phyloP scores from a whole-genome alignment of 2,888 invertebrate genomes.

The Lasioglossum leucozonium region DNA sequence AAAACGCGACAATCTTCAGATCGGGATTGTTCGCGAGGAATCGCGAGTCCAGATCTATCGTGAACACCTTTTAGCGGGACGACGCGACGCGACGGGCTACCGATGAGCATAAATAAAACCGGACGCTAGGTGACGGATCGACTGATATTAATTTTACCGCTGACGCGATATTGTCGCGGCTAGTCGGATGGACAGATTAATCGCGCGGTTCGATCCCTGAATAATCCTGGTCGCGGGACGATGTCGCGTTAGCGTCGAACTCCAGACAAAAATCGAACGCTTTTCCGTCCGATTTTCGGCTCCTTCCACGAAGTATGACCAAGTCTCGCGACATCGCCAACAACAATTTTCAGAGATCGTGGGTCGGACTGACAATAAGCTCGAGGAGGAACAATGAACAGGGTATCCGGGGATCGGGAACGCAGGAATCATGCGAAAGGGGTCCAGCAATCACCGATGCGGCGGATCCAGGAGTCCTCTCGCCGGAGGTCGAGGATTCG shows the following conservation, averaged over 20 bases:
- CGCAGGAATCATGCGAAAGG: neutral
- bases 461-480: slow-evolving; percentile 27
- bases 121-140: neutral
- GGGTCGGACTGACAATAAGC: neutral
- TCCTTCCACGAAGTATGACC: neutral
- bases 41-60: slow-evolving; percentile 20
- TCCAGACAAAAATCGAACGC: neutral
- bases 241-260: neutral
- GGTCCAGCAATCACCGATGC: neutral
- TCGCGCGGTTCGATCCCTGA: neutral
- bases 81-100: neutral
- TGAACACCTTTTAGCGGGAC: slow-evolving; percentile 5
- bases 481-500: slow-evolving; percentile 42
- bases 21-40: slow-evolving; percentile 46
- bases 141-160: neutral
- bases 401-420: neutral
- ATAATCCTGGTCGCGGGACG: neutral
- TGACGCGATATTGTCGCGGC: neutral
- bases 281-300: neutral
- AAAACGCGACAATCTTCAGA: slow-evolving; percentile 29
- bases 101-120: neutral
- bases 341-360: neutral
- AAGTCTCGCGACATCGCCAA: neutral
- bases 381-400: neutral
- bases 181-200: neutral